Evolutionary conservation across 2,113 vertebrate genomes (phyloP).

Genomic region (Capreolus pygargus): DNA sequence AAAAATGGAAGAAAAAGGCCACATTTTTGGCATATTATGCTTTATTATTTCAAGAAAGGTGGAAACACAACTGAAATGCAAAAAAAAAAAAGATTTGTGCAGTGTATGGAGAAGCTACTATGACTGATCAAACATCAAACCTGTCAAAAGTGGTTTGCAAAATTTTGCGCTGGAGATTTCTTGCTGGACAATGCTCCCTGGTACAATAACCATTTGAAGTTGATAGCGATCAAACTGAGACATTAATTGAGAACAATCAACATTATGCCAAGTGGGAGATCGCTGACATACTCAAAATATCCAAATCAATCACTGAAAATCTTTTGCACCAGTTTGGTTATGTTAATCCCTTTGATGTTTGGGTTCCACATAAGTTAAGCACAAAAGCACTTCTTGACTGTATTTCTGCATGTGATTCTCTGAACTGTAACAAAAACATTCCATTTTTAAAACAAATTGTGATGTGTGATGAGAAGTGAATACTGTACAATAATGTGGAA

Average conservation of each 20-base stretch:
- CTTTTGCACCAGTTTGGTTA: not conserved
- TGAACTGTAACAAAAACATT: not conserved
- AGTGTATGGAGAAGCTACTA: not conserved
- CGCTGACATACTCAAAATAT: not conserved
- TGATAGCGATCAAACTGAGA: not conserved
- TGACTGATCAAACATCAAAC: not conserved
- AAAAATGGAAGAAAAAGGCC: not conserved
- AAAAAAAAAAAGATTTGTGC: not conserved
- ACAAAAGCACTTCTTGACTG: not conserved
- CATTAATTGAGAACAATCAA: not conserved
- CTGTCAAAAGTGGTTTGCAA: not conserved
- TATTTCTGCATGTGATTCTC: not conserved
- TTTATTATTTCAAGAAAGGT: not conserved
- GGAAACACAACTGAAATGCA: not conserved
- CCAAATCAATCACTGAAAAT: not conserved
- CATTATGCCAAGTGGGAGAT: not conserved
- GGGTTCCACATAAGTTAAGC: not conserved
- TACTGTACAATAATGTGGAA: not conserved
- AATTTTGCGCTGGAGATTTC: not conserved
- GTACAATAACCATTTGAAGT: not conserved
- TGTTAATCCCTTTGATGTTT: not conserved
- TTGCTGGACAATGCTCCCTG: not conserved
- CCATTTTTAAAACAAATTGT: not conserved
- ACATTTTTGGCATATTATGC: not conserved
- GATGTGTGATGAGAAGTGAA: not conserved